Conservation (phyloP, 2,888 invertebrate species). For the Congeria kusceri region DNA sequence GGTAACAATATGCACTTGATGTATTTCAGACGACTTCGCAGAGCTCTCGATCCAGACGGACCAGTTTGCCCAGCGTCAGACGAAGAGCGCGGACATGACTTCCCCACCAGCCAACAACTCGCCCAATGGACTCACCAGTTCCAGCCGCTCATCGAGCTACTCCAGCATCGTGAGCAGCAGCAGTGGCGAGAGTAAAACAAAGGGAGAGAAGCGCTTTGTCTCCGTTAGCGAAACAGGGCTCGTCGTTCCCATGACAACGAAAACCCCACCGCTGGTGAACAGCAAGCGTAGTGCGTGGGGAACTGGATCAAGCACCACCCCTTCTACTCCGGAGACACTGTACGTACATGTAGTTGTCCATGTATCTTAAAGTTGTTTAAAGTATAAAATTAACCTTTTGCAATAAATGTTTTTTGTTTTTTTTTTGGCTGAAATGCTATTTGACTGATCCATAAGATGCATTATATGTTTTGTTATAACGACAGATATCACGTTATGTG, state of each 20-base stretch:
- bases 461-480: too few relatives aligned
- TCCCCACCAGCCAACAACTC: constrained; percentile 62
- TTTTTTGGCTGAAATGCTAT: too few relatives aligned
- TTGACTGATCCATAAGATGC: too few relatives aligned
- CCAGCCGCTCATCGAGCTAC: constrained; percentile 79
- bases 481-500: too few relatives aligned
- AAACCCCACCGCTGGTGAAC: constrained; percentile 14
- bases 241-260: constrained; percentile 12
- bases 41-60: constrained; percentile 82
- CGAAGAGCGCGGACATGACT: constrained; percentile 55
- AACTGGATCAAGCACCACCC: constrained; percentile 40
- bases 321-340: constrained; percentile 56
- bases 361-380: too few relatives aligned
- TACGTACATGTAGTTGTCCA: too few relatives aligned
- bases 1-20: too few relatives aligned
- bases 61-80: constrained; percentile 79
- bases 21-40: constrained; percentile 75
- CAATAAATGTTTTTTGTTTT: too few relatives aligned
- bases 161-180: constrained; percentile 81
- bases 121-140: constrained; percentile 71
- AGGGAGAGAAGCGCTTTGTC: constrained; percentile 64
- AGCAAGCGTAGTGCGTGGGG: constrained; percentile 66
- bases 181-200: constrained; percentile 59
- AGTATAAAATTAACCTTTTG: too few relatives aligned
- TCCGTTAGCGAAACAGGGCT: constrained; percentile 69